A percentile compares a stretch with the other conserved stretches of the same genome.
Conservation (phyloP, 2,888 invertebrate genomes). For the Encarsia formosa region DNA sequence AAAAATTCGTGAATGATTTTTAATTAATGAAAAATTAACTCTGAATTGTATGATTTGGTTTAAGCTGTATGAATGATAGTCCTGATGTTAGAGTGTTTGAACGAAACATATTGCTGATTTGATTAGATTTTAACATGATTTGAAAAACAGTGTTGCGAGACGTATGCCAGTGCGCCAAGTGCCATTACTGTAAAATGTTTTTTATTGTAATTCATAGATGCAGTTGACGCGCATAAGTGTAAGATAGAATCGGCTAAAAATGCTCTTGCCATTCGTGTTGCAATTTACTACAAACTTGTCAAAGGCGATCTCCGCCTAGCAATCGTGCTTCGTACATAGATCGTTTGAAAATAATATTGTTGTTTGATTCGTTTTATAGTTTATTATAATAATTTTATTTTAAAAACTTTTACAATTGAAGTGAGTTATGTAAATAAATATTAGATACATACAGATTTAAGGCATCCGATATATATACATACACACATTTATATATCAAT, state of each 20-base stretch:
- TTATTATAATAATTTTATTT: constrained; percentile 44
- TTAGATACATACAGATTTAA: constrained; percentile 33
- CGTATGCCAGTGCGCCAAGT: constrained; percentile 44
- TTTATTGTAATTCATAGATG: constrained; percentile 24
- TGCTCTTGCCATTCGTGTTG: constrained; percentile 34
- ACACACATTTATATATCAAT: no score
- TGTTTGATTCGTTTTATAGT: constrained; percentile 48
- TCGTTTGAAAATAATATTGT: constrained; percentile 37
- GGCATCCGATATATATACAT: constrained; percentile 30
- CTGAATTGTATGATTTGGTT: constrained; percentile 21
- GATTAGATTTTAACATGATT: constrained; percentile 18
- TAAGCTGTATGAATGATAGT: constrained; percentile 25
- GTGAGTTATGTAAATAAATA: constrained; percentile 42
- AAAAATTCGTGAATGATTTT: constrained; percentile 24
- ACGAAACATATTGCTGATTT: constrained; percentile 21
- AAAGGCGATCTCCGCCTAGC: constrained; percentile 20
- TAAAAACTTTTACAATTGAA: constrained; percentile 34
- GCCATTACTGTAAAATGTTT: constrained; percentile 40
- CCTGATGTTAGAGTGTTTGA: constrained; percentile 23
- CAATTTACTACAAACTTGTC: constrained; percentile 26
- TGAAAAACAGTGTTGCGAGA: constrained; percentile 24
- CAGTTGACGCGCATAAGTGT: constrained; percentile 24
- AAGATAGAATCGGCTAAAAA: constrained; percentile 26
- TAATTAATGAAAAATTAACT: constrained; percentile 13
- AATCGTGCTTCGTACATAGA: constrained; percentile 27